A percentile compares a stretch with the other conserved stretches of the same genome.
Conservation (phyloP, 2,113 vertebrate genomes). For the Nibea coibor region DNA sequence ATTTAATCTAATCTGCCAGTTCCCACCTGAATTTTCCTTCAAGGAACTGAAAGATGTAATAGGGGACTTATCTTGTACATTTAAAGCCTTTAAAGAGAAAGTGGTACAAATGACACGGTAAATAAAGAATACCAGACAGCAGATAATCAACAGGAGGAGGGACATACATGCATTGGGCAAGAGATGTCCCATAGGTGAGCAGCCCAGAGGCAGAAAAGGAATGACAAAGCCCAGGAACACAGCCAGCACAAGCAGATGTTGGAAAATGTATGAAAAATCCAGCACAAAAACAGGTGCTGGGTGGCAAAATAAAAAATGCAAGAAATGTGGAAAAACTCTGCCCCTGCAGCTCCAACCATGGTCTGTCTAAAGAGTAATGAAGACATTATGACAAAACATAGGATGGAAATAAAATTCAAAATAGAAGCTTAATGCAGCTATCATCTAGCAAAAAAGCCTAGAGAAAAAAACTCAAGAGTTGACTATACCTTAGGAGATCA, state of each 20-base stretch:
- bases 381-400: neutral
- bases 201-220: constrained; percentile 19
- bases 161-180: neutral
- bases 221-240: constrained; percentile 21
- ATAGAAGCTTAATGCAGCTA: neutral
- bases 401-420: neutral
- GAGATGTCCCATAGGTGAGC: constrained; percentile 11
- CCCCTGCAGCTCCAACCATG: neutral
- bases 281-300: constrained; percentile 11
- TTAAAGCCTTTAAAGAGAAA: neutral
- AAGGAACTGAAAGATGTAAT: neutral
- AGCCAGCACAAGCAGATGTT: constrained; percentile 54
- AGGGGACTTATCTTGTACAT: neutral
- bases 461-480: neutral
- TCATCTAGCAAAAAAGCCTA: neutral
- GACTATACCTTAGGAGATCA: neutral
- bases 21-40: neutral
- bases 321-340: neutral
- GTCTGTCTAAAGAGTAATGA: neutral
- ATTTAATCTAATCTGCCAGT: neutral
- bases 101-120: neutral
- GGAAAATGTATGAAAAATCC: constrained; percentile 30
- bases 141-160: constrained; percentile 22
- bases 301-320: constrained; percentile 20
- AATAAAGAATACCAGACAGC: neutral